A percentile compares a stretch with the other conserved stretches of the same genome.
These are phyloP conservation scores for Charanyca ferruginea DNA, from an alignment of 2,888 invertebrate species.

Conservation along the genomic window DNA sequence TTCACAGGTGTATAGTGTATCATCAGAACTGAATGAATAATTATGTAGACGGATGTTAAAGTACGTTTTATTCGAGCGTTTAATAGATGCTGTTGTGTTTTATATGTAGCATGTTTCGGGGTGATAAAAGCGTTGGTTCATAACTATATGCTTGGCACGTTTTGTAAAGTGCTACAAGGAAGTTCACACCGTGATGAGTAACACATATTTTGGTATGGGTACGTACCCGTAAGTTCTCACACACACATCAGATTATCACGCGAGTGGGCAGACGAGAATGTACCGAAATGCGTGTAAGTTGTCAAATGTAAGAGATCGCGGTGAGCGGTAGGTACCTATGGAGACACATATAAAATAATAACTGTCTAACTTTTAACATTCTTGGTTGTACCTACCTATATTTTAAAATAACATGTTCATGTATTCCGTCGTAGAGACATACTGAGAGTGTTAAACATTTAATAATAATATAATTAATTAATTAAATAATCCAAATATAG, in stretches of 20 bases:
- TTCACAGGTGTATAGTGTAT: constrained; percentile 75
- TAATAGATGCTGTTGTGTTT: constrained; percentile 67
- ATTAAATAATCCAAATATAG: constrained; percentile 9
- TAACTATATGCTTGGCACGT: constrained; percentile 54
- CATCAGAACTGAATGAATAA: constrained; percentile 76
- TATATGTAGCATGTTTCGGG: constrained; percentile 61
- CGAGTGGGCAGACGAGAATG: constrained; percentile 77
- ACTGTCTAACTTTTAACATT: constrained; percentile 23
- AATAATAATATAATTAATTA: constrained; percentile 48
- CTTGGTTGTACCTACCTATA: not conserved
- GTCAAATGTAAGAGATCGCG: constrained; percentile 28
- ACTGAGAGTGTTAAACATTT: not conserved
- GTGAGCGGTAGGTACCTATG: constrained; percentile 17
- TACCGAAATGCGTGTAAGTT: constrained; percentile 64
- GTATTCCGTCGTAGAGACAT: constrained; percentile 1
- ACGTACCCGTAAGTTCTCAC: constrained; percentile 81
- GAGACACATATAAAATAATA: constrained; percentile 12
- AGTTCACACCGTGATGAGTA: constrained; percentile 80
- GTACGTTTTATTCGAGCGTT: constrained; percentile 67
- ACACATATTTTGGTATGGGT: constrained; percentile 75
- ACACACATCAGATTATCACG: constrained; percentile 83
- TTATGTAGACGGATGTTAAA: constrained; percentile 71
- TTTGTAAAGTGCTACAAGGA: constrained; percentile 60
- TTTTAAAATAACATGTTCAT: not conserved
- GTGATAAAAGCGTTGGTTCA: constrained; percentile 57